These are phyloP conservation scores for Theocolax elegans DNA, from an alignment of 1,140 invertebrate species.

Conservation along the genomic window DNA sequence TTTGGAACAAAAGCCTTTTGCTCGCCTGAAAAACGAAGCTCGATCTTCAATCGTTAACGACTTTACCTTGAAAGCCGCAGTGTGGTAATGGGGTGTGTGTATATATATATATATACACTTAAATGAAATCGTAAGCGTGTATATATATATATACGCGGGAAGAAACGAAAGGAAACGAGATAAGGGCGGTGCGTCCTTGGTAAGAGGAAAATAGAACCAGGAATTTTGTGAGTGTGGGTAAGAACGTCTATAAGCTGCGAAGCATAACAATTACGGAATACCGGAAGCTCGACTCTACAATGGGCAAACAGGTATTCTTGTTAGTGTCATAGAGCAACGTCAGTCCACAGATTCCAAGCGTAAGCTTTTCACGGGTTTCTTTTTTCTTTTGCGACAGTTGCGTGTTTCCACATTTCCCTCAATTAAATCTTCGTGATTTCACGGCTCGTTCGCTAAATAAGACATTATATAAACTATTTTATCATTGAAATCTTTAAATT, in stretches of 20 bases:
- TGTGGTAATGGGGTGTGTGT: background rate
- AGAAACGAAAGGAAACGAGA: conserved; percentile 14
- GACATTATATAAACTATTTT: too few species aligned
- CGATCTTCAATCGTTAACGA: conserved; percentile 31
- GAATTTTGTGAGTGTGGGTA: background rate
- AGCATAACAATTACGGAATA: conserved; percentile 26
- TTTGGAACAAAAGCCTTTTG: conserved; percentile 5
- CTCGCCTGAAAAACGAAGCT: conserved; percentile 2
- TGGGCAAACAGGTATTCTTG: background rate
- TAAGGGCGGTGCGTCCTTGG: conserved; percentile 7
- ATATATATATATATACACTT: too few species aligned
- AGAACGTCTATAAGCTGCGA: background rate
- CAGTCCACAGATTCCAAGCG: too few species aligned
- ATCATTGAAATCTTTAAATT: too few species aligned
- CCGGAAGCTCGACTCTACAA: conserved; percentile 29
- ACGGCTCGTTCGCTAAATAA: too few species aligned
- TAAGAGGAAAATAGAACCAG: background rate
- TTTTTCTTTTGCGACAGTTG: background rate
- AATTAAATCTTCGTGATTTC: background rate
- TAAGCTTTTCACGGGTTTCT: too few species aligned
- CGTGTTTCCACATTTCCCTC: background rate
- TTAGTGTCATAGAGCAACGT: background rate
- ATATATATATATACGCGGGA: too few species aligned
- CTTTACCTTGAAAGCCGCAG: background rate
- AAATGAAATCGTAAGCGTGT: too few species aligned